A percentile compares a stretch with the other conserved stretches of the same genome.
These are phyloP conservation scores for Lasioglossum lativentre DNA, from an alignment of 2,888 invertebrate species.

Conservation along the genomic window DNA sequence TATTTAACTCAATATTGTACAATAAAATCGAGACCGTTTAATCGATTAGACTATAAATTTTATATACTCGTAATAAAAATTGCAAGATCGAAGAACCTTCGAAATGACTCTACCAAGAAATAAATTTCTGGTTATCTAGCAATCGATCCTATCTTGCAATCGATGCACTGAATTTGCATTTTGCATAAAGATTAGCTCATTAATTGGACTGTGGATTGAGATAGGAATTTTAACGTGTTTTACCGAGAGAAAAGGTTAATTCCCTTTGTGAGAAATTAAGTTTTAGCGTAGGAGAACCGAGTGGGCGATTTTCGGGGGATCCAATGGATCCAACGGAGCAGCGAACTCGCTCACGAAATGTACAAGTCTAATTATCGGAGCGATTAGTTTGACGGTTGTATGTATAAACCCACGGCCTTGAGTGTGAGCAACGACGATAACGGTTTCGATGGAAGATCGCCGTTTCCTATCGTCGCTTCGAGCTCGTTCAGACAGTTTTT, in stretches of 20 bases:
- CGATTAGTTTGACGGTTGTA: constrained; percentile 41
- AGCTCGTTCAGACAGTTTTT: neutral
- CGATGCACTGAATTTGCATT: neutral
- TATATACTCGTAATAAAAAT: too few species aligned
- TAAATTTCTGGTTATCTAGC: too few species aligned
- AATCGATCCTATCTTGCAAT: too few species aligned
- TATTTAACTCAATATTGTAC: too few species aligned
- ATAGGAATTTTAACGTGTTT: neutral
- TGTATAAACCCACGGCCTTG: constrained; percentile 38
- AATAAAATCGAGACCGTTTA: too few species aligned
- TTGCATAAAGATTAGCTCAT: neutral
- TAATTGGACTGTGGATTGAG: neutral
- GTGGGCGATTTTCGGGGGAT: neutral
- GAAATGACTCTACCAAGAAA: too few species aligned
- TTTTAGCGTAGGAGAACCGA: neutral
- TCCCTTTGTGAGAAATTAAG: neutral
- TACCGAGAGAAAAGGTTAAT: neutral
- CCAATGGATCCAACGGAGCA: neutral
- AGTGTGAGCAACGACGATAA: constrained; percentile 35
- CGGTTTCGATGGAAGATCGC: constrained; percentile 42
- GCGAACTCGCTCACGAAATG: constrained; percentile 23
- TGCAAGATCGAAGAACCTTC: too few species aligned
- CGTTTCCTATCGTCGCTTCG: constrained; percentile 15
- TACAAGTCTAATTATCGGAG: constrained; percentile 44
- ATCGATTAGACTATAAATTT: neutral